Base-by-base conservation (phyloP, 2,888 invertebrate species). In the Hermaeophaga mercurialis region DNA sequence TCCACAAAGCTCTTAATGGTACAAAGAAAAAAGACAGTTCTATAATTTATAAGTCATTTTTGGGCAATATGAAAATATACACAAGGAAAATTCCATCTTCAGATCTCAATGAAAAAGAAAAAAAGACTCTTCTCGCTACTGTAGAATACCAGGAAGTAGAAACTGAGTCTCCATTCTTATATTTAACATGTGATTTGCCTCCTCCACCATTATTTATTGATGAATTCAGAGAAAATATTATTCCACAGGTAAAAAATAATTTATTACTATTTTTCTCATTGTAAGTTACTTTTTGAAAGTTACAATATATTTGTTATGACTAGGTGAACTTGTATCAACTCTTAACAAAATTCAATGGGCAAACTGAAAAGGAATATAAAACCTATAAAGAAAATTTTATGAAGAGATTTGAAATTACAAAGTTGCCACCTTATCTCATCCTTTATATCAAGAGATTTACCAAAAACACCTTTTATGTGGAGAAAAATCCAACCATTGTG, bases 401-500 rank as follows among this genome's bases (percentile, higher is more conserved):
- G 81, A 99, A 98, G 76, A 83, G 96, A 65, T 99, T 98, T 78
- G 95, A 97, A 80, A 91, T 99, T 49, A 94, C 93, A 0, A 84
- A 88, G 68, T 80, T 99, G 61, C 97, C 97, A 4, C 94, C 94
- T 1, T 98, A 94, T 78, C 84, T 98, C 52, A 97, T 99, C 70
- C 79, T 99, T 50, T 97, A 96, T 71, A 94, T 98, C 62, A 97
- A 98, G 80, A 83, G 99, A 62, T 99, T 99, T 77, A 97, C 96
- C 1, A 99, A 96, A 79, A 99, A 99, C 75, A 96, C 96, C 4
- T 99, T 98, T 80, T 99, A 96, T 72, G 85, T 96, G 12, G 99
- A 99, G 77, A 99, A 99, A 79, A 99, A 99, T 81, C 97, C 97
- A 1, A 99, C 99, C 0, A 99, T 99, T 72, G 98, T 99, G 1